These are phyloP conservation scores for Calephelis nemesis DNA, from an alignment of 1,140 invertebrate species.

Conservation along the genomic window DNA sequence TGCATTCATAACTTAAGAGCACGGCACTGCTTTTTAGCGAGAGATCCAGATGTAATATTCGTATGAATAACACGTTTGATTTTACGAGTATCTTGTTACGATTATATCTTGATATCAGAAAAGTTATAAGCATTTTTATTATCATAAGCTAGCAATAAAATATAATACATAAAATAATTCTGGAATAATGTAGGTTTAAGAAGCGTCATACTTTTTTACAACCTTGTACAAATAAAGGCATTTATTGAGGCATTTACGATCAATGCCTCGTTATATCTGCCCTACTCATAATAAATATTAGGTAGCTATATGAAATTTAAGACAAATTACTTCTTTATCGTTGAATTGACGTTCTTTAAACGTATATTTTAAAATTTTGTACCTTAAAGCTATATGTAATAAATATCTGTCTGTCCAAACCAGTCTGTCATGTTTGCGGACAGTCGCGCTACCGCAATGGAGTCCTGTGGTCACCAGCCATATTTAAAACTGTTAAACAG, in stretches of 20 bases:
- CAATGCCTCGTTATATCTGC: neutral
- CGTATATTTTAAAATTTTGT: neutral
- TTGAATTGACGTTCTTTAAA: neutral
- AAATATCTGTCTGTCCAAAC: conserved; percentile 20
- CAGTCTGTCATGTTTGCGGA: conserved; percentile 29
- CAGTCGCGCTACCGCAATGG: conserved; percentile 28
- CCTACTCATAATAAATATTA: neutral
- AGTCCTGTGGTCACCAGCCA: conserved; percentile 29
- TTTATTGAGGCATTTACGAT: neutral
- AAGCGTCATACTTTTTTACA: too few species aligned
- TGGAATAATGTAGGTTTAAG: too few species aligned
- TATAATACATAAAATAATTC: too few species aligned
- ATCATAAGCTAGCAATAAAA: too few species aligned
- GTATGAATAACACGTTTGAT: too few species aligned
- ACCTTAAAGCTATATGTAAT: conserved; percentile 11
- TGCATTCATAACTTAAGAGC: too few species aligned
- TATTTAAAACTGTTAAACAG: conserved; percentile 33
- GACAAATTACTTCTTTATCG: conserved; percentile 9
- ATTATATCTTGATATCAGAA: too few species aligned
- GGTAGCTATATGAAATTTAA: conserved; percentile 15
- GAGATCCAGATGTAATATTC: too few species aligned
- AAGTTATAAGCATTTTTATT: too few species aligned
- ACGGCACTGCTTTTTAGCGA: too few species aligned
- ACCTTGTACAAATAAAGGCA: neutral
- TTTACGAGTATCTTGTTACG: too few species aligned